Evolutionary conservation across 1,140 invertebrate species (phyloP).

Genomic region (Drosophila mayri): DNA sequence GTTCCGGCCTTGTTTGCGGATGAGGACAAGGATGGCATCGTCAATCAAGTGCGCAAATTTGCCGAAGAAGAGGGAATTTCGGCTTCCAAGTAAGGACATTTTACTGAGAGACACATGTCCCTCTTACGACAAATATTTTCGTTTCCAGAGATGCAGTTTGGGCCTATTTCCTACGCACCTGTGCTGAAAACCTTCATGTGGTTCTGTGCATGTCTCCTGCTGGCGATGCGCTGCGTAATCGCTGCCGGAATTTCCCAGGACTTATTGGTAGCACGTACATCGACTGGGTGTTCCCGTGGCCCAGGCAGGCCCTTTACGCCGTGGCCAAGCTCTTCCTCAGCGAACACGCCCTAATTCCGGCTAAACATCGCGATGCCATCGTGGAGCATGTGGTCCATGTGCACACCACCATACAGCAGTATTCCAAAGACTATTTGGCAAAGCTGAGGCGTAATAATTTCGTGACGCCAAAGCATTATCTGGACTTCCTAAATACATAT

Average conservation of each 20-base stretch:
- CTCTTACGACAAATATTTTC: background rate
- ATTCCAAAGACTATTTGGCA: constrained; percentile 90
- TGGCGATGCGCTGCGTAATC: constrained; percentile 91
- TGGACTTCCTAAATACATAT: constrained; percentile 94
- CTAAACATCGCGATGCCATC: constrained; percentile 88
- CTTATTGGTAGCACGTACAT: constrained; percentile 96
- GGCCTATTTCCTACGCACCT: constrained; percentile 92
- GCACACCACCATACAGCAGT: constrained; percentile 90
- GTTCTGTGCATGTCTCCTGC: constrained; percentile 95
- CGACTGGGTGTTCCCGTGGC: constrained; percentile 97
- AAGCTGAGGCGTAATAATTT: constrained; percentile 92
- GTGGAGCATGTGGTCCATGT: constrained; percentile 94
- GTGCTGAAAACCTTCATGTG: constrained; percentile 93
- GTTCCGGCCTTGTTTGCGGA: constrained; percentile 93
- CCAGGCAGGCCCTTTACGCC: constrained; percentile 93
- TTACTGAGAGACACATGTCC: too few species aligned
- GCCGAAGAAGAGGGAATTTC: constrained; percentile 89
- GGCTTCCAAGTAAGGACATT: constrained; percentile 87
- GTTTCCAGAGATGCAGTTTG: constrained; percentile 90
- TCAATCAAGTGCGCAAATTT: constrained; percentile 88
- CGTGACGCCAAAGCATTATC: constrained; percentile 95
- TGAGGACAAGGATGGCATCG: constrained; percentile 93
- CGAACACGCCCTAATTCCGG: constrained; percentile 87
- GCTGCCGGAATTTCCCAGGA: constrained; percentile 95
- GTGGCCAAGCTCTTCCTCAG: constrained; percentile 93